Conservation (phyloP, 2,797 vertebrate genomes). For the Bradypodion ventrale region DNA sequence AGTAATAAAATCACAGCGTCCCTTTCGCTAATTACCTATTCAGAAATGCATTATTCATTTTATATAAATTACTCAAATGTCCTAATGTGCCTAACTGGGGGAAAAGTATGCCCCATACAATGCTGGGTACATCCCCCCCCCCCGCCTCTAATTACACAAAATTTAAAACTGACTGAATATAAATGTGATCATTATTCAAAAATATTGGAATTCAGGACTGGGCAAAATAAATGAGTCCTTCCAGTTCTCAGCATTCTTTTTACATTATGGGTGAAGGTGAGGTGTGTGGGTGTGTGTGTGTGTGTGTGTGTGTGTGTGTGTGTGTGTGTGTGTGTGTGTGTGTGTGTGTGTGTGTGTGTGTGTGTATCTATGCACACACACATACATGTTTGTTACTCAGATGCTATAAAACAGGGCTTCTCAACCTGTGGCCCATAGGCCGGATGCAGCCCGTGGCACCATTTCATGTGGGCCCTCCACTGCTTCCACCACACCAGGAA, state of each 20-base stretch:
- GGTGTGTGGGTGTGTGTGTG: neutral
- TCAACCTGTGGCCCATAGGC: too few species aligned
- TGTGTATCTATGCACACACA: too few species aligned
- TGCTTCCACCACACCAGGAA: too few species aligned
- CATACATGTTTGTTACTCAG: too few species aligned
- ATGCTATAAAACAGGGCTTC: too few species aligned
- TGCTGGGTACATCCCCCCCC: slow-evolving; percentile 14
- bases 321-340: too few species aligned
- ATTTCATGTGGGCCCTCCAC: too few species aligned
- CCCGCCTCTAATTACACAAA: slow-evolving; percentile 37
- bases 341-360: too few species aligned
- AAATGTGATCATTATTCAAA: slow-evolving; percentile 50
- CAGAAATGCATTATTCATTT: slow-evolving; percentile 47
- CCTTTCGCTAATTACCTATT: slow-evolving; percentile 42
- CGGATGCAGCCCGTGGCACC: too few species aligned
- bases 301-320: too few species aligned
- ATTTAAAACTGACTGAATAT: slow-evolving; percentile 42
- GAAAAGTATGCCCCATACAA: slow-evolving; percentile 29
- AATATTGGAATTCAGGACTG: neutral
- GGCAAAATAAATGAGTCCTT: slow-evolving; percentile 37
- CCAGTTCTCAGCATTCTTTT: slow-evolving; percentile 32
- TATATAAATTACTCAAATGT: slow-evolving; percentile 43
- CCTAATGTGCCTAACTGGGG: slow-evolving; percentile 44
- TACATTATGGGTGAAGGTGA: slow-evolving; percentile 47
- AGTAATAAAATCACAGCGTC: slow-evolving; percentile 33